phyloP scores from a whole-genome alignment of 1,140 invertebrate species.

The Drosophila nannoptera region DNA sequence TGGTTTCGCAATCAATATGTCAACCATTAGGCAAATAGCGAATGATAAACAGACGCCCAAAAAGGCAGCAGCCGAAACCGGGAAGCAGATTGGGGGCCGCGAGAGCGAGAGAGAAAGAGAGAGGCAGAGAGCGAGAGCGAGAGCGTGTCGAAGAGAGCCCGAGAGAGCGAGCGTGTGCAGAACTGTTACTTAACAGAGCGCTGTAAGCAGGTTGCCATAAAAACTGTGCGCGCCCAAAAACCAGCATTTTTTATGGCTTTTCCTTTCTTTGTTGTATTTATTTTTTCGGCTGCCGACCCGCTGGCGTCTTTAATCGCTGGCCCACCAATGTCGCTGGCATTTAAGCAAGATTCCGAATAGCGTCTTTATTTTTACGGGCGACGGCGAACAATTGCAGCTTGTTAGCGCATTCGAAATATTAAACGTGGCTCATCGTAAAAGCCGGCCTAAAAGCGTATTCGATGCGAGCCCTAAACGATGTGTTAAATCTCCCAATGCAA shows the following conservation, averaged over 20 bases:
- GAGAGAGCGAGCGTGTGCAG: background rate
- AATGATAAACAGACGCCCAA: constrained; percentile 33
- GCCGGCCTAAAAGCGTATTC: background rate
- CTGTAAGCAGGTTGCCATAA: constrained; percentile 51
- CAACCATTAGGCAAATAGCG: constrained; percentile 35
- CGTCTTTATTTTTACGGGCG: constrained; percentile 39
- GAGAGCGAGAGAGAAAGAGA: constrained; percentile 2
- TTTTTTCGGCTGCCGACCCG: constrained; percentile 36
- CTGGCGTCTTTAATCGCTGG: constrained; percentile 56
- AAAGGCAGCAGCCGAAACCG: constrained; percentile 47
- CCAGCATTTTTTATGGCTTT: constrained; percentile 5
- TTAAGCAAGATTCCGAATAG: constrained; percentile 40
- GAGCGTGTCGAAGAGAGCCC: background rate
- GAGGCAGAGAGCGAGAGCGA: background rate
- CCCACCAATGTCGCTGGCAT: constrained; percentile 13
- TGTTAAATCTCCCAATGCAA: constrained; percentile 58
- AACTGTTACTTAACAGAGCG: constrained; percentile 13
- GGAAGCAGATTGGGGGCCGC: constrained; percentile 39
- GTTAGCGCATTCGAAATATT: constrained; percentile 10
- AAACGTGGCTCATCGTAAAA: constrained; percentile 19
- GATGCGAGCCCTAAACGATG: constrained; percentile 31
- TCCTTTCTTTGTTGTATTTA: constrained; percentile 13
- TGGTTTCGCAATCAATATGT: constrained; percentile 44
- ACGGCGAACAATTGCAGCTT: constrained; percentile 31
- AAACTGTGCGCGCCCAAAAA: constrained; percentile 49